These are phyloP conservation scores for Thamnophis sirtalis DNA, from an alignment of 2,113 vertebrate genomes.

Conservation along the genomic window DNA sequence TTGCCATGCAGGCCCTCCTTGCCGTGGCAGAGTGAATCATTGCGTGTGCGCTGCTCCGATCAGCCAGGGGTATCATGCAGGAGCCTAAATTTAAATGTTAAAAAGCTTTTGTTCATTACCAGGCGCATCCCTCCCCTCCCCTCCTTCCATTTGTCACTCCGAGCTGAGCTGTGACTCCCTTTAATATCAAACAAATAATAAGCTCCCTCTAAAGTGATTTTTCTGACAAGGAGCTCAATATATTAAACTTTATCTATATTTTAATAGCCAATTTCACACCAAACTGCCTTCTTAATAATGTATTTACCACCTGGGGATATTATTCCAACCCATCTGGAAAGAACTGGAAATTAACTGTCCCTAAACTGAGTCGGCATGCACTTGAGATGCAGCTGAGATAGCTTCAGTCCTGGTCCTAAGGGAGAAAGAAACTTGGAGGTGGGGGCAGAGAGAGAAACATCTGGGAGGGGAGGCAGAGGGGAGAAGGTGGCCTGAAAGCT, in stretches of 20 bases:
- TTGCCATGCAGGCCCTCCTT: background rate
- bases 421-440: slow-evolving; percentile 29
- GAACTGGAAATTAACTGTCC: slow-evolving; percentile 84
- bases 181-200: slow-evolving; percentile 87
- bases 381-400: slow-evolving; percentile 70
- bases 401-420: slow-evolving; percentile 60
- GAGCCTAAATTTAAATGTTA: slow-evolving; percentile 79
- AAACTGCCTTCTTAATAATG: slow-evolving; percentile 86
- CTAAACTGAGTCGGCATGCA: slow-evolving; percentile 75
- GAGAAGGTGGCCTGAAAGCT: slow-evolving; percentile 38
- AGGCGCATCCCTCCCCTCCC: slow-evolving; percentile 62
- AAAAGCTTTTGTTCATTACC: slow-evolving; percentile 79
- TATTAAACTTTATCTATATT: slow-evolving; percentile 87
- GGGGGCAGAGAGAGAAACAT: background rate
- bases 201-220: slow-evolving; percentile 83
- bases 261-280: slow-evolving; percentile 87
- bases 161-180: slow-evolving; percentile 79
- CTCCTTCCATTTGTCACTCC: slow-evolving; percentile 75
- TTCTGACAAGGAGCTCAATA: slow-evolving; percentile 85
- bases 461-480: slow-evolving; percentile 24
- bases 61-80: slow-evolving; percentile 40
- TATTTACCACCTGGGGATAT: slow-evolving; percentile 84
- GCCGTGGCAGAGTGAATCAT: background rate
- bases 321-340: slow-evolving; percentile 84
- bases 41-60: slow-evolving; percentile 25